These are phyloP conservation scores for Lasioglossum oenotherae DNA, from an alignment of 2,888 invertebrate species.

Conservation along the genomic window DNA sequence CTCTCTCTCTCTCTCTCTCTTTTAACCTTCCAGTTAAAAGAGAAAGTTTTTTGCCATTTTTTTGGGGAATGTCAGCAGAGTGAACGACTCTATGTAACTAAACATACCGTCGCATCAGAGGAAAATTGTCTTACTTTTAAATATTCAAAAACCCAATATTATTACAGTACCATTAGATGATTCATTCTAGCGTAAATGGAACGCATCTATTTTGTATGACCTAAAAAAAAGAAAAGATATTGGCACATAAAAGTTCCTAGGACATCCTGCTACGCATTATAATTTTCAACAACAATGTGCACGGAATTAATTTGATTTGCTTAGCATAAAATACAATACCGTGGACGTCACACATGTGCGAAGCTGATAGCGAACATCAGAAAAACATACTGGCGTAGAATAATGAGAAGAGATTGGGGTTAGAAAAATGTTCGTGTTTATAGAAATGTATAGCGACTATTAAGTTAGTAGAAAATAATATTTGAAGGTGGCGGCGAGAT, in stretches of 20 bases:
- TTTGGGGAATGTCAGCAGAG: not conserved
- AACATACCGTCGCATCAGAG: not conserved
- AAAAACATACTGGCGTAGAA: not conserved
- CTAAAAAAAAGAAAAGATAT: too few relatives aligned
- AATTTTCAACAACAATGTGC: not conserved
- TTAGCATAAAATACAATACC: not conserved
- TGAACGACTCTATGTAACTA: not conserved
- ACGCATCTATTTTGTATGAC: too few relatives aligned
- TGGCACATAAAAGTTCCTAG: too few relatives aligned
- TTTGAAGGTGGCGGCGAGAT: slow-evolving; percentile 25
- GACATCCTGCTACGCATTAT: not conserved
- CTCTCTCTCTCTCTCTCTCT: too few relatives aligned
- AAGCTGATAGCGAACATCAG: not conserved
- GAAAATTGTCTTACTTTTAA: not conserved
- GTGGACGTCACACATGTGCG: not conserved
- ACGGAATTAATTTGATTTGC: not conserved
- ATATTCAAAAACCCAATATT: not conserved
- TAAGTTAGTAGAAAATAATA: slow-evolving; percentile 24
- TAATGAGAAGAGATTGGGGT: not conserved
- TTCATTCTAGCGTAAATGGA: too few relatives aligned
- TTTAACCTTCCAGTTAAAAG: not conserved
- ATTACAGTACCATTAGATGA: too few relatives aligned
- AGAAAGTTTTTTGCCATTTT: not conserved
- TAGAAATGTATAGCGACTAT: slow-evolving; percentile 1
- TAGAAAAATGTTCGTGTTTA: not conserved